phyloP scores from a whole-genome alignment of 2,888 invertebrate genomes.

The Ephialtes manifestator region DNA sequence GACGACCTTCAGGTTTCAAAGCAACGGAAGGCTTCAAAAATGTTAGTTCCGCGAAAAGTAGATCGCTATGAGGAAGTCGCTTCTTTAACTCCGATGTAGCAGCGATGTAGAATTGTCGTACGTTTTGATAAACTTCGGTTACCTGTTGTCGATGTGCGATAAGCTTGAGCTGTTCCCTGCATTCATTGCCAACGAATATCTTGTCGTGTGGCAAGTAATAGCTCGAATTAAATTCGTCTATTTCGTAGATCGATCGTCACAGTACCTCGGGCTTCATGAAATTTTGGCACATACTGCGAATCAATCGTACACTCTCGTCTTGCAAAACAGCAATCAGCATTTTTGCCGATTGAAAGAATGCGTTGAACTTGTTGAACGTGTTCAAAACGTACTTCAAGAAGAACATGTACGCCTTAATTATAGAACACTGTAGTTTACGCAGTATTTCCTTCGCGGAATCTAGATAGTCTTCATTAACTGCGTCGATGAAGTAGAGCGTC shows the following conservation, averaged over 20 bases:
- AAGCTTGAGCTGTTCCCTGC: not conserved
- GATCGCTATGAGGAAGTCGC: not conserved
- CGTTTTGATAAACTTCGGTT: not conserved
- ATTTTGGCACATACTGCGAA: not conserved
- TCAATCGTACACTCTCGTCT: not conserved
- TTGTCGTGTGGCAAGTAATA: constrained; percentile 13
- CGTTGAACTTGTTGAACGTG: not conserved
- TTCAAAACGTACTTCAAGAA: not conserved
- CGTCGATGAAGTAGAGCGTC: too few species aligned
- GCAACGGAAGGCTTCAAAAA: not conserved
- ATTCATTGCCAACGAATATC: constrained; percentile 10
- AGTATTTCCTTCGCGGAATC: too few species aligned
- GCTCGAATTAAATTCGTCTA: constrained; percentile 26
- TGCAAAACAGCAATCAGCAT: not conserved
- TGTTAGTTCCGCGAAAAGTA: not conserved
- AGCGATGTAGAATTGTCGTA: not conserved
- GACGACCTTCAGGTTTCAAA: too few species aligned
- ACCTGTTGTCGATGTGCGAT: not conserved
- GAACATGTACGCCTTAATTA: not conserved
- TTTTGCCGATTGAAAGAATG: not conserved
- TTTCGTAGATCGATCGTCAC: constrained; percentile 18
- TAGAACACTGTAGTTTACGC: not conserved
- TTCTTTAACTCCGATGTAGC: not conserved
- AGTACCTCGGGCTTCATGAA: constrained; percentile 1
- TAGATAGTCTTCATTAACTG: too few species aligned